Percentiles rank a stretch among this genome's conserved stretches.
Conservation (phyloP, 2,797 vertebrate species). For the Lepus oiostolus region DNA sequence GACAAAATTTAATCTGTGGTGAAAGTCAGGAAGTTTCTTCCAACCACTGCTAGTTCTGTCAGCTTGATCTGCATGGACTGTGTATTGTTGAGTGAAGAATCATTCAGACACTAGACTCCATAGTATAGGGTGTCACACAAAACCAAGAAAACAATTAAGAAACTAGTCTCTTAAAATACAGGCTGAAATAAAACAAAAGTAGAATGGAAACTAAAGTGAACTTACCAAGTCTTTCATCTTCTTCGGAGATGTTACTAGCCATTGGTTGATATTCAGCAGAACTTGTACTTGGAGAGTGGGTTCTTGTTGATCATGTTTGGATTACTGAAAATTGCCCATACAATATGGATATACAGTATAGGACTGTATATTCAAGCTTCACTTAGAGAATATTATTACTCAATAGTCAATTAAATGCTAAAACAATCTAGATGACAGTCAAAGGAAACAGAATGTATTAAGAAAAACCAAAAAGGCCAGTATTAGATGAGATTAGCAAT, state of each 20-base stretch:
- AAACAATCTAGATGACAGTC: constrained; percentile 56
- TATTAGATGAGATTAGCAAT: background rate
- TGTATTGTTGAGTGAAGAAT: constrained; percentile 34
- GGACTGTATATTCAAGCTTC: constrained; percentile 51
- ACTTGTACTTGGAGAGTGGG: constrained; percentile 56
- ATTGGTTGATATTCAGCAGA: constrained; percentile 59
- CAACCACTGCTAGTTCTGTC: background rate
- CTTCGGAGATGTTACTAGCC: constrained; percentile 54
- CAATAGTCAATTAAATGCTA: background rate
- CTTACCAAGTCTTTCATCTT: constrained; percentile 68
- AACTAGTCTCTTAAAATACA: background rate
- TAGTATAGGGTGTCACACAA: background rate
- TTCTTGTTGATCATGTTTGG: constrained; percentile 57
- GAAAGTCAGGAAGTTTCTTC: constrained; percentile 34
- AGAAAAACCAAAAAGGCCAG: constrained; percentile 23
- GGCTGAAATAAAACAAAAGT: constrained; percentile 23
- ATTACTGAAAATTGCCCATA: constrained; percentile 32
- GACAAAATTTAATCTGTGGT: background rate
- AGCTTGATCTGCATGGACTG: background rate
- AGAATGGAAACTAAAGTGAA: constrained; percentile 45
- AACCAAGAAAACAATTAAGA: constrained; percentile 68
- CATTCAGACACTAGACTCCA: background rate
- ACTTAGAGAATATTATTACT: constrained; percentile 31
- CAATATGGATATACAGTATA: constrained; percentile 3
- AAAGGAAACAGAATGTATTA: constrained; percentile 56